phyloP scores from a whole-genome alignment of 2,113 vertebrate genomes.

The Chaetodon trifascialis region DNA sequence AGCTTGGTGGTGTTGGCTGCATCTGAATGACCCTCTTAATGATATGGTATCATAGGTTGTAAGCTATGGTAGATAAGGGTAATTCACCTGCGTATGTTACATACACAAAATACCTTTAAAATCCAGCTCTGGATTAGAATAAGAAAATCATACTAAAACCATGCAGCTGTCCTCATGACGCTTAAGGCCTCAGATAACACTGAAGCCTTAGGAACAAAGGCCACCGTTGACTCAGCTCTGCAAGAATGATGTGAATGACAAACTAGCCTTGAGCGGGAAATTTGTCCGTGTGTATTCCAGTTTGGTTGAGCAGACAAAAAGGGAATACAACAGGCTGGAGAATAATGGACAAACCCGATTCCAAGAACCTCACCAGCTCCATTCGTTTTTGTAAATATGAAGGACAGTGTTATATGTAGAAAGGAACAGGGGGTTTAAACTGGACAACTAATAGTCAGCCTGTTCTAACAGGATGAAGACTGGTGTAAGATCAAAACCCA shows the following conservation, averaged over 20 bases:
- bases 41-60: too few species aligned
- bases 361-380: too few species aligned
- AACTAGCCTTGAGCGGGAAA: conserved; percentile 15
- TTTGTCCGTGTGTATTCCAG: not conserved
- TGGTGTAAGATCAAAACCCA: not conserved
- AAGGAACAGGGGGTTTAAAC: not conserved
- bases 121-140: not conserved
- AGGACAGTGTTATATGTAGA: not conserved
- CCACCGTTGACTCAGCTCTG: conserved; percentile 6
- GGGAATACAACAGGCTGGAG: not conserved
- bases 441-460: not conserved
- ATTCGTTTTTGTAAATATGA: too few species aligned
- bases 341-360: not conserved
- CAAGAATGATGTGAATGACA: conserved; percentile 21
- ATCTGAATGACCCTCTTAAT: not conserved
- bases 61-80: not conserved
- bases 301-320: not conserved
- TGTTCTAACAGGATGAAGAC: not conserved
- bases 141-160: not conserved
- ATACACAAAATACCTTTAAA: not conserved
- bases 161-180: not conserved
- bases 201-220: not conserved
- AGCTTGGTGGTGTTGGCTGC: not conserved
- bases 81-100: not conserved
- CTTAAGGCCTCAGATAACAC: not conserved